Base-by-base conservation (phyloP, 2,888 invertebrate genomes). In the Deilephila elpenor region DNA sequence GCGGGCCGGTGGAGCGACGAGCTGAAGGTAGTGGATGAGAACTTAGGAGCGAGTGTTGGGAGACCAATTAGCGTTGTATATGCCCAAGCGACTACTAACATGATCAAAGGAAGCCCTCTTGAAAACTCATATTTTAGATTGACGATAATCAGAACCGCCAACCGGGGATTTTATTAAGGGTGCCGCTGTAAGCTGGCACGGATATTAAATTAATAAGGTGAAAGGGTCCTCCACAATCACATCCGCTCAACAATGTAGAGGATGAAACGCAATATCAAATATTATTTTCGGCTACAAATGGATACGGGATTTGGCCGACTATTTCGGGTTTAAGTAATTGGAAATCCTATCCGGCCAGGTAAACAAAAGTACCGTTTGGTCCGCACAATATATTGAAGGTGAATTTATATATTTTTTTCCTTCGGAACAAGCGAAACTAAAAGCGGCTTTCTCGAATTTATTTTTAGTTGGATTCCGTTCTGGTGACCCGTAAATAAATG, bases 291-390 rank as follows among this genome's bases (percentile, higher is more conserved):
- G 77, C 70, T 64, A 71, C 74, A 71, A 75, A 76, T 74, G 74
- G 60, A 75, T 76, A 74, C 67, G 74, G 74, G 71, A 67, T 78
- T 73, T 67, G 73, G 75, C 77, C 34, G 74, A 77, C 77, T 76
- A 73, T 80, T 75, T 78, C 73, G 76, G 79, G 80, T 78, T 79
- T 81, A 80, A 80, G 82, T 84, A 82, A 84, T 84, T 84, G 84
- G 79, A 80, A 80, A 79, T 79, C 78, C 77, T 64, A 74, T 51
- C 51, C 78, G 74, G 64, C 71, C 76, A 79, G 80, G 80, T 82
- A 79, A 77, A 76, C 60, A 60, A 60, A 70, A 60, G 44, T 73
- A 56, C 64, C 56, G 71, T 59, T 73, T 44, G 59, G 64, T 62
- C 62, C 59, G 51, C 8, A 70, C 67, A 72, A 72, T 72, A 56